Evolutionary conservation across 2,797 vertebrate species (phyloP), one percentile per base, ranked within the genome.

Genomic region (Eutrigla gurnardus): DNA sequence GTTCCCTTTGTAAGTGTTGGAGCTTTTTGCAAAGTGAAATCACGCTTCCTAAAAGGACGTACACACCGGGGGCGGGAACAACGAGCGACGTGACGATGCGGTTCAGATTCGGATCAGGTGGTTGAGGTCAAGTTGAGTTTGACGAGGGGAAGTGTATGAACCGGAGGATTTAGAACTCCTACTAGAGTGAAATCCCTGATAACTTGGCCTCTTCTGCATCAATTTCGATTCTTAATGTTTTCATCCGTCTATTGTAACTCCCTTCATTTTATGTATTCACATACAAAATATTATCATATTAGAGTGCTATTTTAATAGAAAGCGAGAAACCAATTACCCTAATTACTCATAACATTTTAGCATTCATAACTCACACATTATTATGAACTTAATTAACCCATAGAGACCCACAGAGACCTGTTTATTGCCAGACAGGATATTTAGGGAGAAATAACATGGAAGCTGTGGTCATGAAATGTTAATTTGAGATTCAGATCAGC

Each of bases 21-120:
- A 18, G 18, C 33, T 37, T 47, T 43, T 52, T 74, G 14, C 15
- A 32, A 65, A 71, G 62, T 75, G 1, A 46, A 68, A 18, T 35
- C 43, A 15, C 47, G 49, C 17, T 63, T 39, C 15, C 13, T 52
- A 11, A 32, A 52, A 32, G 42, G 7, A 4, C 7, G 46, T 7
- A 15, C 47, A 49, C 47, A 7, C 2, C 7, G 47, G 17, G 46
- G 46, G 46, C 46, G 17, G 17, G 15, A 45, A 45, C 43, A 45
- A 25, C 25, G 2, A 25, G 25, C 25, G 25, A 25, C 25, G 25
- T 25, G 25, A 25, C 1, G 25, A 25, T 25, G 25, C 25, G 25
- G 25, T 25, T 25, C 25, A 25, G 25, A 2, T 25, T 25, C 25
- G 25, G 25, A 25, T 25, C 25, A 25, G 25, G 25, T 25, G 25